Base-by-base conservation (phyloP, 2,113 vertebrate genomes). In the Caranx melampygus region DNA sequence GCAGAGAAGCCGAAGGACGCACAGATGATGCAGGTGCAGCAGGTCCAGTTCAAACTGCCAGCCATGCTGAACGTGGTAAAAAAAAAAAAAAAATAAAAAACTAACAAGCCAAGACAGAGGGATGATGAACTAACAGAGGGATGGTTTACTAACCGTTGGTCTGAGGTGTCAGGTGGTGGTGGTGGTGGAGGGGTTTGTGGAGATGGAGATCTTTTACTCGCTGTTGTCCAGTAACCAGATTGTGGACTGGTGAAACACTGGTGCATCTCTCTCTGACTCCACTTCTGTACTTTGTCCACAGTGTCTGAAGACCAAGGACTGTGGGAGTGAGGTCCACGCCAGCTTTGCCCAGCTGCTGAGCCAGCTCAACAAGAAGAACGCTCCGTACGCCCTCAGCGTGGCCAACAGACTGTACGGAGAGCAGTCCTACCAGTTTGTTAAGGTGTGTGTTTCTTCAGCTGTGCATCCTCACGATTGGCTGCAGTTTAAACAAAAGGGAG, bases 321-420 rank as follows among this genome's bases (percentile, higher is more conserved):
- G 20, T 16, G 40, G 62, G 11, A 86, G 92, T 52, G 93, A 96
- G 0, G 7, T 95, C 64, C 97, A 99, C 49, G 79, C 83, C 3
- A 81, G 81, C 57, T 97, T 98, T 40, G 89, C 86, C 58, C 35
- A 86, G 6, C 93, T 99, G 84, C 94, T 94, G 42, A 15, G 2
- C 0, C 92, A 94, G 13, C 90, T 99, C 59, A 97, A 96, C 92
- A 95, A 95, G 75, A 77, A 57, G 2, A 90, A 84, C 3, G 91
- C 90, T n/a, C 89, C 94, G 0, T 97, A 96, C 34, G 73, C 94
- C 16, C 90, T 99, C 74, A 96, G 93, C 34, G 71, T 97, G 4
- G 98, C 97, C 72, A 99, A 92, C 67, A 94, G 95, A 7, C 92
- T 99, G 8, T 99, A 96, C 26, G 97, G 96, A 83, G 97, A 99